Percentiles rank a stretch among this genome's conserved stretches.
phyloP scores from a whole-genome alignment of 2,888 invertebrate genomes.

The Adelognathus sp. region DNA sequence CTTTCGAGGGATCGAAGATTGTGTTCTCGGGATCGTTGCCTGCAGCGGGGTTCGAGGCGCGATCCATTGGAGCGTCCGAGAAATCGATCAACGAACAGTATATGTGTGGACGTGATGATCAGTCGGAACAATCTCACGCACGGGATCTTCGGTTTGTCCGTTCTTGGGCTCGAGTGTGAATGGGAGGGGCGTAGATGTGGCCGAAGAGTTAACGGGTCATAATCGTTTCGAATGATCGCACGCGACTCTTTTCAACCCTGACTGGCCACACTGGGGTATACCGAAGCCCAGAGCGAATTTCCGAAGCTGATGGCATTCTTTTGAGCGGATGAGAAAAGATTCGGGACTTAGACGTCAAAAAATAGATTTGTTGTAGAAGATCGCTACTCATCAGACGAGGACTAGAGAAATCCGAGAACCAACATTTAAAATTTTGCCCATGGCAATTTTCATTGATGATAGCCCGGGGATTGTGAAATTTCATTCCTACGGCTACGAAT shows the following conservation, averaged over 20 bases:
- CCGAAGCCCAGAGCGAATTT: too few relatives aligned
- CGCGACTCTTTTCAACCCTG: constrained; percentile 54
- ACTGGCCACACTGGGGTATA: too few relatives aligned
- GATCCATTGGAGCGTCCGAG: background rate
- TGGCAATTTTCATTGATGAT: too few relatives aligned
- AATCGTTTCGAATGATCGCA: constrained; percentile 50
- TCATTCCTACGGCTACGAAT: too few relatives aligned
- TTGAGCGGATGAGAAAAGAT: too few relatives aligned
- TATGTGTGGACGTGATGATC: constrained; percentile 64
- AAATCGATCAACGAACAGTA: constrained; percentile 7
- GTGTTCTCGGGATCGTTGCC: constrained; percentile 47
- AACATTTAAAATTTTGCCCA: too few relatives aligned
- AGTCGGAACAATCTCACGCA: constrained; percentile 70
- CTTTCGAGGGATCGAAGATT: constrained; percentile 41
- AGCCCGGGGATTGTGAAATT: too few relatives aligned
- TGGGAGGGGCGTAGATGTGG: constrained; percentile 9
- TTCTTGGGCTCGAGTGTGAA: constrained; percentile 16
- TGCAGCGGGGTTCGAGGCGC: background rate
- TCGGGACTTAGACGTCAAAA: too few relatives aligned
- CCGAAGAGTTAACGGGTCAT: constrained; percentile 49
- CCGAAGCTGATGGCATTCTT: too few relatives aligned
- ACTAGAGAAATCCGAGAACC: too few relatives aligned
- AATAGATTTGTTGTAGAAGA: too few relatives aligned
- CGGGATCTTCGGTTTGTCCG: constrained; percentile 68
- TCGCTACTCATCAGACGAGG: too few relatives aligned